Conservation (phyloP, 2,888 invertebrate species). For the Drosophila meridionalis region DNA sequence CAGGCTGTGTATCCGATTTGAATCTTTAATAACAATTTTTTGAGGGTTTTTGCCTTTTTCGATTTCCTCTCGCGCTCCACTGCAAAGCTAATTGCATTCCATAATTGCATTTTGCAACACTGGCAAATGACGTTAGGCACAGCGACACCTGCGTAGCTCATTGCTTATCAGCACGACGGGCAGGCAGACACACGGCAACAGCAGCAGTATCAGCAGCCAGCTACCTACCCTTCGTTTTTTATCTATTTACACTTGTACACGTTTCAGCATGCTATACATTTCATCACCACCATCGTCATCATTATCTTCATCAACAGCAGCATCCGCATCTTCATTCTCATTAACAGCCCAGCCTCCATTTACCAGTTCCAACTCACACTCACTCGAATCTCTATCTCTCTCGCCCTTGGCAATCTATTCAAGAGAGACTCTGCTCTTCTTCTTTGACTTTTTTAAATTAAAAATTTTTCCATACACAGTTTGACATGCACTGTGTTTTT, state of each 20-base stretch:
- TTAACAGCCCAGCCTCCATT: slow-evolving; percentile 24
- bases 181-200: slow-evolving; percentile 4
- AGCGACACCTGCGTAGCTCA: slow-evolving; percentile 30
- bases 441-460: slow-evolving; percentile 49
- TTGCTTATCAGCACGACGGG: slow-evolving; percentile 23
- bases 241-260: slow-evolving; percentile 82
- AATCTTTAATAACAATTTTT: slow-evolving; percentile 16
- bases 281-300: slow-evolving; percentile 45
- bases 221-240: slow-evolving; percentile 34
- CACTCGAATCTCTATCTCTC: not conserved
- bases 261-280: slow-evolving; percentile 67
- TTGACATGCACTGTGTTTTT: slow-evolving; percentile 51
- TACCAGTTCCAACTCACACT: slow-evolving; percentile 14
- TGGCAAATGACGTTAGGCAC: slow-evolving; percentile 30
- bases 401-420: slow-evolving; percentile 4
- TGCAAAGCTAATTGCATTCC: slow-evolving; percentile 68
- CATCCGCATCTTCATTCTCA: slow-evolving; percentile 45
- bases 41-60: slow-evolving; percentile 11
- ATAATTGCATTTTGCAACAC: slow-evolving; percentile 76
- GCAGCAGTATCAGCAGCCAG: not conserved
- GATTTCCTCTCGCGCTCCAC: slow-evolving; percentile 61
- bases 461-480: slow-evolving; percentile 73
- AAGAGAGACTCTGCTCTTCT: not conserved
- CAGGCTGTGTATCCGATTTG: slow-evolving; percentile 38
- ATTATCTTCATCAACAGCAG: slow-evolving; percentile 30